A percentile compares a stretch with the other conserved stretches of the same genome.
These are phyloP conservation scores for Ptyas mucosa DNA, from an alignment of 2,113 vertebrate species.

Conservation along the genomic window DNA sequence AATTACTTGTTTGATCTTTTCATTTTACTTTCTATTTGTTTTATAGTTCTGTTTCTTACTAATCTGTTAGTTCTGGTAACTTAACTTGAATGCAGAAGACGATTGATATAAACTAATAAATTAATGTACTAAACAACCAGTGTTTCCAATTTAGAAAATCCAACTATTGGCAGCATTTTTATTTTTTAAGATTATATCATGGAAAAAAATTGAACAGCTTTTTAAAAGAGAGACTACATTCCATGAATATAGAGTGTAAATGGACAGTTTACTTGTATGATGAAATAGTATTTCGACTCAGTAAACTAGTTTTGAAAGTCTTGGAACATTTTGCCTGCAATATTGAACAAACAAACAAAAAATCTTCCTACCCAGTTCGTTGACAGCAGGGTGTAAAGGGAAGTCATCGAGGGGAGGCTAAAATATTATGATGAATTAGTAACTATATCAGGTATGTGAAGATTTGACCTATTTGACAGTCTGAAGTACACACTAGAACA, in stretches of 20 bases:
- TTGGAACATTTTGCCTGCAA: accelerated
- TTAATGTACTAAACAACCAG: neutral
- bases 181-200: neutral
- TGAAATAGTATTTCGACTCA: neutral
- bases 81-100: neutral
- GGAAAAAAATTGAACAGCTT: neutral
- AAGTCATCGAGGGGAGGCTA: neutral
- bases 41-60: neutral
- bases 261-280: neutral
- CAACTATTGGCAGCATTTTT: neutral
- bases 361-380: neutral
- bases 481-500: neutral
- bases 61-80: neutral
- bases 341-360: neutral
- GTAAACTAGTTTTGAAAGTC: neutral
- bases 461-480: neutral
- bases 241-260: neutral
- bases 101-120: neutral
- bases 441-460: neutral
- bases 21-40: neutral
- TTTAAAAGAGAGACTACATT: neutral
- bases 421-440: neutral
- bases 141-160: neutral
- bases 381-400: neutral
- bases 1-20: neutral